Conservation (phyloP, 2,888 invertebrate genomes). For the Slavum lentiscoides region DNA sequence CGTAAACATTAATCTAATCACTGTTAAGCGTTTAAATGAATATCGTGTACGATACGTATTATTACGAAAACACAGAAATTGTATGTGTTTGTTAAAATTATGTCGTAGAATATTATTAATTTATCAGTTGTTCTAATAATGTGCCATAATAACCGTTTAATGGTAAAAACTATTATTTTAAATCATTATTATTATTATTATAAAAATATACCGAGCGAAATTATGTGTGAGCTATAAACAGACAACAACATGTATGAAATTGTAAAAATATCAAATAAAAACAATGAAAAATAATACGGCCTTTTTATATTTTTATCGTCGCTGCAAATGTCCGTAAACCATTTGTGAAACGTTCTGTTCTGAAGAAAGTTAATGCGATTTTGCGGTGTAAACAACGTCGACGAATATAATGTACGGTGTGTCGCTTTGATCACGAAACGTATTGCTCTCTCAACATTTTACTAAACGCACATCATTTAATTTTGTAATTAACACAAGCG, state of each 20-base stretch:
- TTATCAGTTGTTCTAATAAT: neutral
- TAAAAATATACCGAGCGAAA: constrained; percentile 7
- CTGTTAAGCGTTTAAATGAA: neutral
- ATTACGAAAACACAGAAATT: too few relatives aligned
- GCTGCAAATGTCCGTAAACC: too few relatives aligned
- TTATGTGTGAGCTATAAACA: neutral
- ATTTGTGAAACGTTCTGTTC: too few relatives aligned
- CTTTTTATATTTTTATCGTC: too few relatives aligned
- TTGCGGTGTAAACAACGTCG: too few relatives aligned
- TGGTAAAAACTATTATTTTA: neutral
- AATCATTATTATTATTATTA: constrained; percentile 15
- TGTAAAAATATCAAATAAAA: constrained; percentile 2
- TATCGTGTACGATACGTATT: too few relatives aligned
- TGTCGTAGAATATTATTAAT: neutral
- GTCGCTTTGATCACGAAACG: too few relatives aligned
- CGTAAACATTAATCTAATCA: constrained; percentile 3
- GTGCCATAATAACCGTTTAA: constrained; percentile 18
- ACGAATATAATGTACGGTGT: too few relatives aligned
- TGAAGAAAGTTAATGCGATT: too few relatives aligned
- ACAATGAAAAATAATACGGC: neutral
- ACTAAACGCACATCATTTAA: too few relatives aligned
- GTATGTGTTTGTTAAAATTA: neutral
- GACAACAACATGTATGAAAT: constrained; percentile 2
- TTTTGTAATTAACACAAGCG: too few relatives aligned
- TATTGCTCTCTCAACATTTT: too few relatives aligned